Evolutionary conservation across 2,888 invertebrate species (phyloP), one percentile per base, ranked within the genome.

Genomic region (Yponomeuta plumbellus): DNA sequence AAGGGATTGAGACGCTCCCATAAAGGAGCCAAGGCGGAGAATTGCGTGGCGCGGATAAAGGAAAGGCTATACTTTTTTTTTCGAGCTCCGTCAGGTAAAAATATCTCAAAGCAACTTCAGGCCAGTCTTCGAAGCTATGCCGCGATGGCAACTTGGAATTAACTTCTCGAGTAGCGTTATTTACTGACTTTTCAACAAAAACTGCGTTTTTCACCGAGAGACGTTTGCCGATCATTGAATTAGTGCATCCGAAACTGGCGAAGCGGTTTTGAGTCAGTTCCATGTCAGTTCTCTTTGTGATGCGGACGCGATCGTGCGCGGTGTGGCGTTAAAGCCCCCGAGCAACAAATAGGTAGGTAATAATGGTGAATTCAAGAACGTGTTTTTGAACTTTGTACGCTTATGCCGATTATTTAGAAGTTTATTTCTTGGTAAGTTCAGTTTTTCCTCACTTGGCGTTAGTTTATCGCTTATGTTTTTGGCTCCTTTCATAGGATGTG

Each of bases 51-150:
- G 10, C 21, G 20, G 21, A 22, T 10, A 64, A 65, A 59, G 20
- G 59, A 64, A 64, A 64, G 64, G 64, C 64, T 40, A 65, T 59
- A 23, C 17, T 86, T 89, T 88, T 86, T 84, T 83, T 79, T 65
- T 23, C 65, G n/a, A 34, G 23, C 77, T 78, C 80, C 13, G 44
- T 76, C 90, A 91, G 90, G 90, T 89, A 91, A 89, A 90, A 87
- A 87, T 88, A 87, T 85, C 83, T 85, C 76, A 76, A 73, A 75
- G n/a, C 40, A 44, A 79, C 72, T 80, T 77, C 76, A 72, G 77
- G 72, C 77, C 85, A 90, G 89, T 90, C 78, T 80, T 17, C 83
- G 84, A 83, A 76, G 81, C 79, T 83, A 78, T 83, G 85, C 83
- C 76, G 17, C 70, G 71, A 75, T 69, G 70, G 44, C 44, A 17